These are phyloP conservation scores for Leptodactylus fuscus DNA, from an alignment of 2,113 vertebrate species.

Conservation along the genomic window DNA sequence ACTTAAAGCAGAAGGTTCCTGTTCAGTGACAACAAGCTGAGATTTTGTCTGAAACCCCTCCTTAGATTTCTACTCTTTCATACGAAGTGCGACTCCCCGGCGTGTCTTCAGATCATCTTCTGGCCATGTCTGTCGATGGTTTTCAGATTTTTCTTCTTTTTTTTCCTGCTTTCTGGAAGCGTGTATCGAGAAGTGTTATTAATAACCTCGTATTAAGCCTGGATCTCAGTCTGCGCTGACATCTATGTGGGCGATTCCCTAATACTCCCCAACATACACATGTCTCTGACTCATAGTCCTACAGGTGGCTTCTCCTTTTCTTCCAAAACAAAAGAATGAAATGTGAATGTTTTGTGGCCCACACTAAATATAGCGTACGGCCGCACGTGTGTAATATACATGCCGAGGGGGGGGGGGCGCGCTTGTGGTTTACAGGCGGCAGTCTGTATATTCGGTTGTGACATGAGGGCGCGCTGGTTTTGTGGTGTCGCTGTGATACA, in stretches of 20 bases:
- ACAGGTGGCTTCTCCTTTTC: conserved; percentile 31
- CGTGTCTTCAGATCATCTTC: not conserved
- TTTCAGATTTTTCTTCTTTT: not conserved
- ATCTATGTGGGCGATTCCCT: conserved; percentile 31
- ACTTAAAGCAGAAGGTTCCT: too few species aligned
- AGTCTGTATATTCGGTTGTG: not conserved
- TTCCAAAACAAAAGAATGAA: conserved; percentile 29
- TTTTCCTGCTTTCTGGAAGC: conserved; percentile 18
- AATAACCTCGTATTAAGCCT: conserved; percentile 35
- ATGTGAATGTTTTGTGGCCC: not conserved
- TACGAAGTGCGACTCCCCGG: not conserved
- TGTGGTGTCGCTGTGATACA: not conserved
- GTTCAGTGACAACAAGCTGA: too few species aligned
- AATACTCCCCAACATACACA: conserved; percentile 26
- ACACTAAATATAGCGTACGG: not conserved
- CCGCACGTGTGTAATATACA: too few species aligned
- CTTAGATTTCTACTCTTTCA: not conserved
- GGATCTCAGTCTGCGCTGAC: conserved; percentile 37
- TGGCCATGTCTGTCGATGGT: not conserved
- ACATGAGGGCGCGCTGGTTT: not conserved
- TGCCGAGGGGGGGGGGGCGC: too few species aligned
- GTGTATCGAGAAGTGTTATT: not conserved
- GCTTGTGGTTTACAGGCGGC: too few species aligned
- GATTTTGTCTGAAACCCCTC: not conserved
- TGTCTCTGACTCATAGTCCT: conserved; percentile 29